Evolutionary conservation across 2,888 invertebrate species (phyloP), one percentile per base, ranked within the genome.

Genomic region (Phengaris arion): DNA sequence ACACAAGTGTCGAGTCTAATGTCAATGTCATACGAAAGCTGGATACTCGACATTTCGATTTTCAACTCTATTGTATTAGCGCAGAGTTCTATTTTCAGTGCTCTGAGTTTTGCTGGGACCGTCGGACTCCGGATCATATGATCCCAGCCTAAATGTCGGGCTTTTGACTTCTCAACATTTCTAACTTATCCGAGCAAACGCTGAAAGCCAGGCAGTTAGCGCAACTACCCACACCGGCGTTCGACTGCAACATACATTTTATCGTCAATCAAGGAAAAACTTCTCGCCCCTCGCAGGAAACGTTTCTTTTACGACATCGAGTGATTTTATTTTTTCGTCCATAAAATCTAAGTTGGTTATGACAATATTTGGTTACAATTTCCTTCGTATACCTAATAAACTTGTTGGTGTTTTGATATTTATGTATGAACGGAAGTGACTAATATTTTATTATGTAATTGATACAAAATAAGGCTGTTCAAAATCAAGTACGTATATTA

Each of bases 291-390:
- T 35, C 35, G 64, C 46, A 15, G 69, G 15, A 69, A 48, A 46
- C 48, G 69, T 69, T 69, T 69, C 48, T 69, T 69, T 69, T 69
- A 69, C 48, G 69, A 69, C 48, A 69, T 69, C 48, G 48, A 48
- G 69, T 69, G 69, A 48, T 69, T 69, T 69, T 69, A 69, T 69
- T 69, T 69, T 69, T 48, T 69, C 64, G 35, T 12, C 64, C 64
- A 48, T 48, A 48, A 69, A 48, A 69, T 69, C 9, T 46, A 68
- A 68, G 68, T 69, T 69, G 69, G 69, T 69, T 69, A 69, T 48
- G 69, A 48, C 69, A 69, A 69, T 69, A 69, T 69, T 48, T 48
- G 46, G 48, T 48, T 10, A 48, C 46, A 1, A 48, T 48, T 48
- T 69, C 22, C 46, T 48, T 12, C 13, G 13, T 64, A 64, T 64